Evolutionary conservation across 2,797 vertebrate genomes (phyloP), one percentile per base, ranked within the genome.

Genomic region (Enteromius unitaeniatus): DNA sequence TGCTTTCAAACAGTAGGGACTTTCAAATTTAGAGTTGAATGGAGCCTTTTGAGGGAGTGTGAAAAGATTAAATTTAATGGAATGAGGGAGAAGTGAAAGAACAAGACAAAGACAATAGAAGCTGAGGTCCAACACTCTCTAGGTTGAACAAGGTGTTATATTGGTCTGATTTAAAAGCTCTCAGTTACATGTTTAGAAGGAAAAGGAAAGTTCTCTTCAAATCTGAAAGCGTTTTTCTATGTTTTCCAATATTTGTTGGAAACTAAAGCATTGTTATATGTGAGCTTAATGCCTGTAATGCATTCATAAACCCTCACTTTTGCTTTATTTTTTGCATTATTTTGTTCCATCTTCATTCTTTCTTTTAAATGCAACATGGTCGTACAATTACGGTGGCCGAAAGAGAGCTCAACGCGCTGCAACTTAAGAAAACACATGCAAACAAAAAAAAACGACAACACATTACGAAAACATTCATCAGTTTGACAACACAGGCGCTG

Each of bases 11-110:
- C 88, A 87, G 84, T 84, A 53, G 80, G 84, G 90, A 91, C 89
- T 92, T 93, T 89, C 87, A 91, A 92, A 90, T 79, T 77, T 77
- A 87, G 86, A 88, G 91, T 89, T 90, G 91, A 93, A 92, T 86
- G 84, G 82, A 90, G 83, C 83, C 84, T 86, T 83, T 91, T 90
- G 86, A 89, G 86, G 1, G 81, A 86, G 83, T 19, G 21, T 84
- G 31, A 76, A 81, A 81, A 88, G 80, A 90, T 86, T 88, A 64
- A 87, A 91, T 87, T 86, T 78, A 86, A 86, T 78, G 47, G 79
- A 76, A 86, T 77, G 83, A 82, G 60, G 81, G 69, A 58, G 65
- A 79, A 80, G 78, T 73, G 70, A 76, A 72, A 47, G 42, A 28
- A 47, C 4, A 31, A 79, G 53, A 64, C 60, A 84, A 47, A 83